Base-by-base conservation (phyloP, 2,113 vertebrate species). In the Dipodomys ordii region DNA sequence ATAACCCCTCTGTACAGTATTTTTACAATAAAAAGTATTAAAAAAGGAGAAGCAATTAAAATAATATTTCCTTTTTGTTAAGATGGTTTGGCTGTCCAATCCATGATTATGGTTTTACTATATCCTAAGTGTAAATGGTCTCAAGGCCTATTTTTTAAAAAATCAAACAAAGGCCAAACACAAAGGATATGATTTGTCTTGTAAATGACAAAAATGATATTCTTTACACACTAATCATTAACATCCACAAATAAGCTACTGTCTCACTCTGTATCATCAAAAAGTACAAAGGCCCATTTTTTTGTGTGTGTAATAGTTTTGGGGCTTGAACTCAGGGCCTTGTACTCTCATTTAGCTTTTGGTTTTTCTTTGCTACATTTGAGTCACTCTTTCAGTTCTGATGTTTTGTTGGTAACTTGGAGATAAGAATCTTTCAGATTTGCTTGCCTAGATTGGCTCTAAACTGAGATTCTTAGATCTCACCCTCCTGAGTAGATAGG, bases 1-100 rank as follows among this genome's bases (percentile, higher is more conserved):
- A 3, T 39, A 39, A 39, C 39, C 39, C 39, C 39, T 39, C 39
- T 39, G 39, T 39, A 39, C 39, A 39, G 39, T 39, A 39, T 39
- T 39, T 39, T 39, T 39, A 39, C 39, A 39, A 39, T 39, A 39
- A 39, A 39, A 39, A 39, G 39, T 39, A 39, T 39, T 39, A 39
- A 39, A 39, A 71, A 49, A 49, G 12, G 49, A 49, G 49, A 49
- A 95, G 3, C 73, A 96, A 73, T 92, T 94, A 91, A 85, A 96
- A 35, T 77, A 94, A 91, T 78, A 67, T 76, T 1, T 49, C 64
- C 77, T 84, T 93, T 90, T 83, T 44, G 53, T 79, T 88, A 95
- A 65, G 95, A 77, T n/a, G 25, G 60, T 95, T 93, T 53, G 60
- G 28, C 82, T 93, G 6, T 95, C 73, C 57, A 93, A 77, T 78